A percentile compares a stretch with the other conserved stretches of the same genome.
phyloP scores from a whole-genome alignment of 2,888 invertebrate genomes.

The Prosapia bicincta region DNA sequence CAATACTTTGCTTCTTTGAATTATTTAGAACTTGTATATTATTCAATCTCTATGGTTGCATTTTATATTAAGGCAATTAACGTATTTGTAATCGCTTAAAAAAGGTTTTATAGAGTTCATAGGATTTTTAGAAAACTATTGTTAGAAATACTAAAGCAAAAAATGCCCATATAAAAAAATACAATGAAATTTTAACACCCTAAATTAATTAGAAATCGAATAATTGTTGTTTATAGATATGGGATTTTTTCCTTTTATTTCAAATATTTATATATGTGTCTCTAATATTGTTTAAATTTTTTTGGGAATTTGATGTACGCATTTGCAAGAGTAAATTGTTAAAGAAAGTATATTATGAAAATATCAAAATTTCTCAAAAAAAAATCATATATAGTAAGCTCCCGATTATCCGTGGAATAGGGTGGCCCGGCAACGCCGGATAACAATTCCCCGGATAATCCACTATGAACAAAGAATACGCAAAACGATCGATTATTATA shows the following conservation, averaged over 20 bases:
- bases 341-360: neutral
- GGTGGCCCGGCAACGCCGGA: no score
- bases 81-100: neutral
- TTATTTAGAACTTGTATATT: no score
- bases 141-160: neutral
- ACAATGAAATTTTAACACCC: no score
- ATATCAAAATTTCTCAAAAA: no score
- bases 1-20: neutral
- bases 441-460: no score
- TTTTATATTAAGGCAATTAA: neutral
- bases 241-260: neutral
- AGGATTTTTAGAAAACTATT: neutral
- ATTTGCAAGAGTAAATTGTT: no score
- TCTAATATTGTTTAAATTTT: neutral
- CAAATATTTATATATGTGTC: neutral
- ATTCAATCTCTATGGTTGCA: neutral
- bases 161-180: neutral
- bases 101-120: neutral
- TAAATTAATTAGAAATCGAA: no score
- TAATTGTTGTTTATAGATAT: no score
- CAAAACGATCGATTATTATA: no score
- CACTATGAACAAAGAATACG: no score
- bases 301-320: neutral
- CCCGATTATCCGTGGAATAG: no score
- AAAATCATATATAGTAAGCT: no score